phyloP scores from a whole-genome alignment of 2,888 invertebrate species.

The Panorpa germanica region DNA sequence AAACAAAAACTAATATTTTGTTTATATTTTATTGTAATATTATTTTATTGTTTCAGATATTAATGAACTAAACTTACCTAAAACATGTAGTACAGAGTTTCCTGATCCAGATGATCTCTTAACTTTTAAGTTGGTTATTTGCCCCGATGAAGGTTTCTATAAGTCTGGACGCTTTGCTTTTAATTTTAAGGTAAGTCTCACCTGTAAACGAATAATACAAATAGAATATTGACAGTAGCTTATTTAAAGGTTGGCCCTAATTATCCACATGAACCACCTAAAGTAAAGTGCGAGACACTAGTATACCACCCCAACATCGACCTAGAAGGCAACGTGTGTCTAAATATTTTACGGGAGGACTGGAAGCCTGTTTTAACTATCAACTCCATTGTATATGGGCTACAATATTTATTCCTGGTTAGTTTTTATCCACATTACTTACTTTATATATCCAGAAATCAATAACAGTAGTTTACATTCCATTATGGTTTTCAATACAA shows the following conservation, averaged over 20 bases:
- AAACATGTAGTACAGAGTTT: conserved; percentile 90
- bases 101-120: conserved; percentile 93
- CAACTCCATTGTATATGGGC: conserved; percentile 92
- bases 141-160: conserved; percentile 96
- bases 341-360: conserved; percentile 94
- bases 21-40: conserved; percentile 9
- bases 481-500: conserved; percentile 1
- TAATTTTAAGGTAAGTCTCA: conserved; percentile 59
- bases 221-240: background rate
- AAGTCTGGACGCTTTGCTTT: conserved; percentile 86
- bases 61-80: conserved; percentile 90
- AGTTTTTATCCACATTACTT: conserved; percentile 16
- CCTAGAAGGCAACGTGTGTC: conserved; percentile 91
- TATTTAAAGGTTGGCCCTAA: conserved; percentile 64
- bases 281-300: conserved; percentile 94
- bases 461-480: background rate
- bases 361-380: conserved; percentile 98
- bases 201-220: conserved; percentile 2
- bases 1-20: conserved; percentile 4
- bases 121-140: conserved; percentile 88
- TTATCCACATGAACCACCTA: conserved; percentile 96
- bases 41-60: conserved; percentile 53
- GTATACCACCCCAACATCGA: conserved; percentile 99
- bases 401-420: conserved; percentile 92
- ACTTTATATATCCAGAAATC: background rate